Base-by-base conservation (phyloP, 2,888 invertebrate species). In the Pandemis heparana region DNA sequence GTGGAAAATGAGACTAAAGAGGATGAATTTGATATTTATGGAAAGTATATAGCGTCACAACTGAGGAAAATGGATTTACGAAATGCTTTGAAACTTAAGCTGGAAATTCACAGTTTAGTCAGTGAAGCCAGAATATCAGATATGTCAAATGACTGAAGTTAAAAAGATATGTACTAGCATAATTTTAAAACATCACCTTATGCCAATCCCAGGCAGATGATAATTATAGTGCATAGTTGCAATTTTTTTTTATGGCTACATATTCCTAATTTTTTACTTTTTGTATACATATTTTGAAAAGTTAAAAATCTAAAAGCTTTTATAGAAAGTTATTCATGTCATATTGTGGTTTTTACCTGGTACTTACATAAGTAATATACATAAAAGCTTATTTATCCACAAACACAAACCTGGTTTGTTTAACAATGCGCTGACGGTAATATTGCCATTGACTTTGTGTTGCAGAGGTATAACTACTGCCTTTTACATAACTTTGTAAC, bases 1-100 rank as follows among this genome's bases (percentile, higher is more conserved):
- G 39, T 69, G 10, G 85, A 82, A 43, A 75, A 69, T 75, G 73
- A 68, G 18, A 18, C 48, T 0, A 83, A 78, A 41, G 90, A 91
- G 41, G 91, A 91, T 81, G 91, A 91, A 76, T 91, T 90, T 86
- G 91, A 90, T 80, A 86, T 90, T 39, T 91, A 89, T 81, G 91
- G 90, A 3, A 90, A 89, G 79, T 90, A 85, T 77, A 89, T 91
- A 60, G 91, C 90, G 38, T 81, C 87, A 16, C 91, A 91, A 74
- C 72, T 91, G 53, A 85, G 90, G 60, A 83, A 85, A 76, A 87
- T 91, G 85, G 83, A 85, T 5, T 76, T 88, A 1, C 83, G 86
- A 8, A 89, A 83, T 76, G 90, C 91, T 23, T 75, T 91, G 71
- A 81, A 82, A 51, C 79, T 89, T 7, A 90, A 91, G 74, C 77